A percentile compares a stretch with the other conserved stretches of the same genome.
Conservation (phyloP, 2,888 invertebrate species). For the Linyphia triangularis region DNA sequence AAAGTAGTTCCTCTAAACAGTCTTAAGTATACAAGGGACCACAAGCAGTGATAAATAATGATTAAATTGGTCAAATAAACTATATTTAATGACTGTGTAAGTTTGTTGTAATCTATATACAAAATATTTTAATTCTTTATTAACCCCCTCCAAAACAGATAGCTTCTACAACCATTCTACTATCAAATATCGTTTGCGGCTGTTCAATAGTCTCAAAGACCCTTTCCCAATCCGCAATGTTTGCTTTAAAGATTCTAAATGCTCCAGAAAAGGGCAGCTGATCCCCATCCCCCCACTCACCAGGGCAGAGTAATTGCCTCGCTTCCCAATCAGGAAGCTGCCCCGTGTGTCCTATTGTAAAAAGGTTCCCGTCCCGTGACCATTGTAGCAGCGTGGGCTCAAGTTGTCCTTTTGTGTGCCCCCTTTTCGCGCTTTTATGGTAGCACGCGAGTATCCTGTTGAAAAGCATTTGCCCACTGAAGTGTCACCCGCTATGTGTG, state of each 20-base stretch:
- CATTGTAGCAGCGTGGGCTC: constrained; percentile 1
- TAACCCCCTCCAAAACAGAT: not conserved
- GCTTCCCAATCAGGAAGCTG: constrained; percentile 40
- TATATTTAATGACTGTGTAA: not conserved
- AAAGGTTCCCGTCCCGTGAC: constrained; percentile 19
- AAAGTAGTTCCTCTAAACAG: too few relatives aligned
- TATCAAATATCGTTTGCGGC: not conserved
- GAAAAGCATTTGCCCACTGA: constrained; percentile 7
- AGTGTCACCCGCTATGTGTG: constrained; percentile 42
- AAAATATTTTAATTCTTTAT: not conserved
- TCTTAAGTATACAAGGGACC: too few relatives aligned
- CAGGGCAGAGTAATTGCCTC: constrained; percentile 6
- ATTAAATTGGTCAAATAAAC: not conserved
- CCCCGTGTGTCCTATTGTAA: constrained; percentile 9
- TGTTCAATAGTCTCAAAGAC: not conserved
- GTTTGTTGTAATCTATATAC: not conserved
- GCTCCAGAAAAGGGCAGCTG: constrained; percentile 16
- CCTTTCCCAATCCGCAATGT: not conserved
- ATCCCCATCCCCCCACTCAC: not conserved
- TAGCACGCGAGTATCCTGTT: constrained; percentile 42
- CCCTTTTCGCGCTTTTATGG: constrained; percentile 24
- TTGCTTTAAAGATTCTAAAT: not conserved
- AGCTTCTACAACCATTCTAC: not conserved
- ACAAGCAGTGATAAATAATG: not conserved
- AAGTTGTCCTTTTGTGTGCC: constrained; percentile 13